Base-by-base conservation (phyloP, 2,888 invertebrate species). In the Tenthredo distinguenda region DNA sequence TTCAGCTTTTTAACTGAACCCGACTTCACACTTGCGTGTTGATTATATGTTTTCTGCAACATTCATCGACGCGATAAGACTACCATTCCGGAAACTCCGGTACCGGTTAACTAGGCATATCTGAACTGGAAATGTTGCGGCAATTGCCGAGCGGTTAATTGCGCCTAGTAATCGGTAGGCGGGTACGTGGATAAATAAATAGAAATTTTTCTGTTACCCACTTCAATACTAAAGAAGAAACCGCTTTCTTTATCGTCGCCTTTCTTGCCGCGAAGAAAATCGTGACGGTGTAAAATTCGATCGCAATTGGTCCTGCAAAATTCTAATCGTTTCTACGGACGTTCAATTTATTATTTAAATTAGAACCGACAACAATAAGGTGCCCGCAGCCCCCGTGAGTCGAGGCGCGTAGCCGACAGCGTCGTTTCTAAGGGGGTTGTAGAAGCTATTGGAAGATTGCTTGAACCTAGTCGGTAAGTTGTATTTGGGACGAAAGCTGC, bases 401-500 rank as follows among this genome's bases (percentile, higher is more conserved):
- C 10, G 21, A 2, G 47, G 4, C 37, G 81, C 37, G 79, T 79
- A 40, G 43, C 62, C 26, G 65, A 58, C 72, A 85, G 84, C 85
- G 85, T 85, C 84, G 47, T 84, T 84, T 72, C 85, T 43, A 72
- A 84, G 84, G 84, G 82, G 84, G 85, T 74, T 85, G 84, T 62
- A 21, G 85, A 83, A 85, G 84, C 81, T 85, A 84, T 84, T 83
- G 15, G 84, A 84, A 84, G 55, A 65, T 31, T 77, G 37, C 31
- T 34, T n/a, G 62, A 84, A 40, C 89, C 89, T 91, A 87, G 91
- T 90, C 91, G 92, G 91, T 92, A 92, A 92, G 88, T 88, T 88
- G 87, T 84, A 79, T 31, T 83, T 84, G 86, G 68, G 26, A 71
- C 74, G 85, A 79, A 84, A 81, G 86, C 86, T 87, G 87, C 82